phyloP scores from a whole-genome alignment of 2,113 vertebrate species.

The Xiphorhynchus elegans region DNA sequence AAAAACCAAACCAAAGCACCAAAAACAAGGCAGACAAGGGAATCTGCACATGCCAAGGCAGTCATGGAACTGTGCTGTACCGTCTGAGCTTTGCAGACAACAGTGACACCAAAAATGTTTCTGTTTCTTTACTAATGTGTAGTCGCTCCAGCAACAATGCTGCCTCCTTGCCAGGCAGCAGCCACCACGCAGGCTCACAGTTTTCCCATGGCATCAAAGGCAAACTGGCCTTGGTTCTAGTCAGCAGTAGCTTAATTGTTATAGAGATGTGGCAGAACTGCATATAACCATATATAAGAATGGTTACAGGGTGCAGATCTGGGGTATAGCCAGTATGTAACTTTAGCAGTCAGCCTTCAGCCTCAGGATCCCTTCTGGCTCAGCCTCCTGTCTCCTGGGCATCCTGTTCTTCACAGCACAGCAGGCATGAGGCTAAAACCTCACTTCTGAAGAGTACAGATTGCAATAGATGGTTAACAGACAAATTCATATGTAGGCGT shows the following conservation, averaged over 20 bases:
- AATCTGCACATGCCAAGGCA: background rate
- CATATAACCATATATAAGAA: background rate
- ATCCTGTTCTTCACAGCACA: background rate
- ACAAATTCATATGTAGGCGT: background rate
- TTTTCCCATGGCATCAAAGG: background rate
- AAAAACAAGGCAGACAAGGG: background rate
- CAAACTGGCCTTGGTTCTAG: background rate
- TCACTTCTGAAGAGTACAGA: background rate
- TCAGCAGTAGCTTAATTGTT: background rate
- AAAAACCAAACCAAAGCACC: too few species aligned
- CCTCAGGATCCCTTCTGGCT: background rate
- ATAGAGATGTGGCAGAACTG: background rate
- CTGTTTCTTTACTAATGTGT: background rate
- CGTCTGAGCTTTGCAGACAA: background rate
- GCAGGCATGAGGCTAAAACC: background rate
- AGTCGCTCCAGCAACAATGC: background rate
- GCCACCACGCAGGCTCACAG: background rate
- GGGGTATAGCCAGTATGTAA: background rate
- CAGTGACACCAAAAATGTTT: background rate
- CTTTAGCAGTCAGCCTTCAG: background rate
- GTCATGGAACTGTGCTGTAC: rapidly evolving
- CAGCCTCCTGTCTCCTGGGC: background rate
- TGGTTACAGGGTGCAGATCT: background rate
- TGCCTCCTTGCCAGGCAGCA: background rate
- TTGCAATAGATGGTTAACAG: background rate